Base-by-base conservation (phyloP, 2,888 invertebrate species). In the Brachylomia viminalis region DNA sequence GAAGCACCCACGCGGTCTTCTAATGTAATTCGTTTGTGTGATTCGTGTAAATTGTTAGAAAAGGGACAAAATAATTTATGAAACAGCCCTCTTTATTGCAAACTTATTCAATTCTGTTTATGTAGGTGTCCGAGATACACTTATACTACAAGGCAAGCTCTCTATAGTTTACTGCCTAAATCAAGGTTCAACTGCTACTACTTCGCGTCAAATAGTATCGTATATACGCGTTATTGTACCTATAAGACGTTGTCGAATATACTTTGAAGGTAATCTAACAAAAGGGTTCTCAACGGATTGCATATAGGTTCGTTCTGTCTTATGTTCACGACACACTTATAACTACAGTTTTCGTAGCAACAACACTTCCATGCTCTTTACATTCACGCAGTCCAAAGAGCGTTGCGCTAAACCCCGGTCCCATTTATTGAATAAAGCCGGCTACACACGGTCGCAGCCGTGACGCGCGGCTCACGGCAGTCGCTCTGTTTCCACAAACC, bases 381-480 rank as follows among this genome's bases (percentile, higher is more conserved):
- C 38, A 49, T 7, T 42, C 11, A 20, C 33, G 33, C 8, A 42
- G 13, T 17, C 0, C 33, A 20, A 38, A 69, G 49, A 33, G n/a
- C 27, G 15, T 23, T 38, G 7, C 33, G 23, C 33, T 61, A 30
- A 49, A n/a, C 17, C 47, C 11, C 47, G 75, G 83, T 73, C 66
- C 59, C 23, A 42, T 52, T 65, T 82, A 77, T 66, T 70, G 71
- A 68, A 71, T 58, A 68, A 47, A 17, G 15, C 13, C n/a, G n/a
- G 11, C 30, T 38, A 1, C 42, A 49, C 49, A 59, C 42, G 15
- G 20, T 13, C 17, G n/a, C 52, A 17, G 27, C 5, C 74, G 8
- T 5, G 42, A n/a, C 17, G 1, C 5, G 42, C 0, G 33, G 8
- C 42, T 8, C n/a, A 11, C 52, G n/a, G 20, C 54, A 47, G 17